These are phyloP conservation scores for Andrena fulva DNA, from an alignment of 2,888 invertebrate genomes.

Conservation along the genomic window DNA sequence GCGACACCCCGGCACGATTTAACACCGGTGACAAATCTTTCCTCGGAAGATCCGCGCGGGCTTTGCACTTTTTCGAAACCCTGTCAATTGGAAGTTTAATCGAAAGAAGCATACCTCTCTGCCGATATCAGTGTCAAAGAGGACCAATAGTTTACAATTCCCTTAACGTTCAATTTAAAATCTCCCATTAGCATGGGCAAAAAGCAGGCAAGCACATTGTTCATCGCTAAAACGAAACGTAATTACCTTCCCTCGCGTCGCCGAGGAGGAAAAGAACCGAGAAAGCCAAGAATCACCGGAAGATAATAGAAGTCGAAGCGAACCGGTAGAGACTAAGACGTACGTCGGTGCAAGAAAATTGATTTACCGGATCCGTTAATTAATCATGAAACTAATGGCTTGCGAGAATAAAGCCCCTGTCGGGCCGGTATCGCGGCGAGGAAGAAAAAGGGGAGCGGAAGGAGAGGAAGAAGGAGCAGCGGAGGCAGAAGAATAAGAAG, in stretches of 20 bases:
- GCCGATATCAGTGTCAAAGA: background rate
- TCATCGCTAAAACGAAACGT: background rate
- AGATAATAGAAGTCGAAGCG: conserved; percentile 35
- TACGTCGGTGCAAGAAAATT: conserved; percentile 56
- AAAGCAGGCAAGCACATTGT: background rate
- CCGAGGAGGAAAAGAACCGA: background rate
- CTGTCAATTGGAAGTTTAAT: background rate
- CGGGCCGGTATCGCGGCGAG: conserved; percentile 44
- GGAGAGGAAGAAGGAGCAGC: conserved; percentile 16
- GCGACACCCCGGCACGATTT: conserved; percentile 63
- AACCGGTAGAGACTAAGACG: conserved; percentile 34
- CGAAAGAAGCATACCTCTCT: background rate
- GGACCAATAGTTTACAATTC: background rate
- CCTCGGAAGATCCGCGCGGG: background rate
- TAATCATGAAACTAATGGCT: conserved; percentile 74
- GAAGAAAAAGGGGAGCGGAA: conserved; percentile 30
- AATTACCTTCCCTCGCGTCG: conserved; percentile 25
- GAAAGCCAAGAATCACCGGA: conserved; percentile 16
- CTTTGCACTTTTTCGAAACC: background rate
- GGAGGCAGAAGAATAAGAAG: conserved; percentile 22
- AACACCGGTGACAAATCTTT: conserved; percentile 63
- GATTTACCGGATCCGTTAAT: conserved; percentile 74
- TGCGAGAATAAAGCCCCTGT: conserved; percentile 68
- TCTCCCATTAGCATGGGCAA: background rate
- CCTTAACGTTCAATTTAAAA: background rate